These are phyloP conservation scores for Drosophila percnosoma DNA, from an alignment of 2,888 invertebrate species.

Conservation along the genomic window DNA sequence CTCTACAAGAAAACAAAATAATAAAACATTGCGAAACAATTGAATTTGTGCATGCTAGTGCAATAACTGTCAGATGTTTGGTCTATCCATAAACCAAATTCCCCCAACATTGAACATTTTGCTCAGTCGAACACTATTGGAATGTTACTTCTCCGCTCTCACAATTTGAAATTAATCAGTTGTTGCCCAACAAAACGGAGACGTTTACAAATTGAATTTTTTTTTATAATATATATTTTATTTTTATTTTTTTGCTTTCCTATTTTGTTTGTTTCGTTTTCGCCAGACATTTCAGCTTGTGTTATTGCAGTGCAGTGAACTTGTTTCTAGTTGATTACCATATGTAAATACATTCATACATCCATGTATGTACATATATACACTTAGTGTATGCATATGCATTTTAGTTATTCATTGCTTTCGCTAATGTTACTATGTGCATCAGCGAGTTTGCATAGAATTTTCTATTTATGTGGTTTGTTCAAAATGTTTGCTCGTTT, in stretches of 20 bases:
- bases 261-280: conserved; percentile 29
- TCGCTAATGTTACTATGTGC: conserved; percentile 5
- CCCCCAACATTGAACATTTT: neutral
- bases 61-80: conserved; percentile 27
- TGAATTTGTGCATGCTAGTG: conserved; percentile 18
- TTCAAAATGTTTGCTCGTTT: conserved; percentile 55
- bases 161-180: conserved; percentile 57
- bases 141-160: conserved; percentile 6
- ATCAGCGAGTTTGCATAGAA: conserved; percentile 5
- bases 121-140: neutral
- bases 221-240: conserved; percentile 21
- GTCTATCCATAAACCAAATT: conserved; percentile 4
- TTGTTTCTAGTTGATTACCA: conserved; percentile 68
- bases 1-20: neutral
- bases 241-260: conserved; percentile 36
- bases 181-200: conserved; percentile 45
- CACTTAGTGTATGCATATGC: neutral
- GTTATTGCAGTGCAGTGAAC: conserved; percentile 73
- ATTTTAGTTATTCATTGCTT: conserved; percentile 9
- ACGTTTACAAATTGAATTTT: conserved; percentile 52
- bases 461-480: conserved; percentile 28
- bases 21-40: conserved; percentile 27
- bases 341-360: neutral
- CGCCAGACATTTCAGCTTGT: conserved; percentile 31
- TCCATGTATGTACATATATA: neutral